Conservation (phyloP, 2,113 vertebrate genomes). For the Aegithalos caudatus region DNA sequence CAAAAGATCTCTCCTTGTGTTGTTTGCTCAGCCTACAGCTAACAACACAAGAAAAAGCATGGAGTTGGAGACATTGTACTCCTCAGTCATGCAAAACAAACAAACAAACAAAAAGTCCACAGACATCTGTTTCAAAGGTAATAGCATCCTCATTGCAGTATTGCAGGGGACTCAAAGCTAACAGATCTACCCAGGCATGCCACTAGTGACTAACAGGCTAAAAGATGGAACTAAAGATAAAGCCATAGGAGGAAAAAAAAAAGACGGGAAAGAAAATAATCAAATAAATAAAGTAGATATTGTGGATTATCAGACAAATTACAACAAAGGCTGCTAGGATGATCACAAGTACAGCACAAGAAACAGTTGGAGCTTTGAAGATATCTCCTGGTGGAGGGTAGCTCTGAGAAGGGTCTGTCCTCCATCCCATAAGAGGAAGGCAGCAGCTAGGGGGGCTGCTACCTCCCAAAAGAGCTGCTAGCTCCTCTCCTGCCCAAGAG, state of each 20-base stretch:
- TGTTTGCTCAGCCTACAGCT: not conserved
- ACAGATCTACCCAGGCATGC: not conserved
- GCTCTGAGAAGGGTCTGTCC: fast-evolving
- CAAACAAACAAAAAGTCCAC: not conserved
- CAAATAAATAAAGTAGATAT: not conserved
- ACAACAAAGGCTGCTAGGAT: not conserved
- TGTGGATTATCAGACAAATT: not conserved
- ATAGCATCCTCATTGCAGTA: not conserved
- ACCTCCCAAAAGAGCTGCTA: not conserved
- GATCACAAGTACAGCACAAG: not conserved
- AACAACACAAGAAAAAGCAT: not conserved
- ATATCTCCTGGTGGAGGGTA: not conserved
- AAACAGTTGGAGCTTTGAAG: not conserved
- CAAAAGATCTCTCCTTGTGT: not conserved
- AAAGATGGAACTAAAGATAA: not conserved
- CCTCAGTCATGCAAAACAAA: not conserved
- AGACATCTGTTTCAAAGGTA: not conserved
- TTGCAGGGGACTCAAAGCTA: not conserved
- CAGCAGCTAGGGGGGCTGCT: not conserved
- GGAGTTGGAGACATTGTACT: not conserved
- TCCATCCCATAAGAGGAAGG: not conserved
- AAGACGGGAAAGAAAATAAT: not conserved
- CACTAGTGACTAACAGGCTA: not conserved
- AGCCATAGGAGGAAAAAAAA: not conserved
- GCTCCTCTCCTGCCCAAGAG: not conserved